Conservation (phyloP, 1,140 invertebrate genomes). For the Stratiolaelaps scimitus region DNA sequence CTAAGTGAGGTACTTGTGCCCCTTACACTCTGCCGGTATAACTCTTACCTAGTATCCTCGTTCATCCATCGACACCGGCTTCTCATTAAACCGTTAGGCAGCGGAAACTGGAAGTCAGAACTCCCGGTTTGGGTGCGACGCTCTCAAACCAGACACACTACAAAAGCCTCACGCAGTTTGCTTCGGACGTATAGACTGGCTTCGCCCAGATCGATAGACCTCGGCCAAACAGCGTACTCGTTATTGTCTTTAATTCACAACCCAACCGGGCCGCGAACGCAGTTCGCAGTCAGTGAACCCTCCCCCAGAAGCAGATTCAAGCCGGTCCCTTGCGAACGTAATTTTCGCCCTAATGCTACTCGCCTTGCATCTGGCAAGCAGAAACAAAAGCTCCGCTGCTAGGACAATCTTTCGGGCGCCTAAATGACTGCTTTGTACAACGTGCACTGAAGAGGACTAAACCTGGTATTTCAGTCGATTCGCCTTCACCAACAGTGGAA, state of each 20-base stretch:
- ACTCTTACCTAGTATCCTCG: no score
- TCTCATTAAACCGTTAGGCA: no score
- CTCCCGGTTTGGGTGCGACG: no score
- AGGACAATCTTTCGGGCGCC: neutral
- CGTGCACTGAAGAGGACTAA: neutral
- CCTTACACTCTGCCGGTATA: no score
- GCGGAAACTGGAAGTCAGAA: no score
- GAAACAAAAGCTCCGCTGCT: conserved; percentile 1
- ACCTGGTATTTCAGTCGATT: neutral
- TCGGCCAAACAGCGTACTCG: conserved; percentile 11
- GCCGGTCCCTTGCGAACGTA: conserved; percentile 6
- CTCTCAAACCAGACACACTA: no score
- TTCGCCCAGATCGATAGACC: no score
- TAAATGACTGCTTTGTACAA: conserved; percentile 2
- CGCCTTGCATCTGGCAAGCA: neutral
- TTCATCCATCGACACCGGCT: no score
- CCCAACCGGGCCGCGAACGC: conserved; percentile 2
- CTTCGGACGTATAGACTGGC: no score
- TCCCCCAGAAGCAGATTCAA: neutral
- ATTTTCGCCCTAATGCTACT: conserved; percentile 18
- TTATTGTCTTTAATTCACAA: conserved; percentile 28
- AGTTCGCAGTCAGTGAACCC: neutral
- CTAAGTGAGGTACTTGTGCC: no score
- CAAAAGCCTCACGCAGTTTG: no score
- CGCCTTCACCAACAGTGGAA: no score